These are phyloP conservation scores for Bombus affinis DNA, from an alignment of 1,140 invertebrate species.

Conservation along the genomic window DNA sequence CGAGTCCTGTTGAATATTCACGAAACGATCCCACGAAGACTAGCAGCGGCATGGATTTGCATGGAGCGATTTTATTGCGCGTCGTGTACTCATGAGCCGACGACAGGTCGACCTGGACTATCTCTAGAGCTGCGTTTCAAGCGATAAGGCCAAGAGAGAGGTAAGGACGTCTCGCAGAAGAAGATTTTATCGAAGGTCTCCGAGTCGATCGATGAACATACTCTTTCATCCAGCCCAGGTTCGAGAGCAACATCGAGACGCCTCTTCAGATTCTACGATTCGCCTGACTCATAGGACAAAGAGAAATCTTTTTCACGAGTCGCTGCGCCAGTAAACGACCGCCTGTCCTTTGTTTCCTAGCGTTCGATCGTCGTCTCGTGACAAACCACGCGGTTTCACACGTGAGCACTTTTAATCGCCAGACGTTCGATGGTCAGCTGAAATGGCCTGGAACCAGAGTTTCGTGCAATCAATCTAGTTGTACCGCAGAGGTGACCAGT, in stretches of 20 bases:
- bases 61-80: conserved; percentile 29
- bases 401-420: neutral
- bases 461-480: conserved; percentile 6
- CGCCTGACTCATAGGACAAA: too few relatives aligned
- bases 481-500: neutral
- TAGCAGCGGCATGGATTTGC: neutral
- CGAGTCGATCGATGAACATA: conserved; percentile 4
- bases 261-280: conserved; percentile 1
- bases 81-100: neutral
- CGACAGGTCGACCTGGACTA: neutral
- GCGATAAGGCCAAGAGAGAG: neutral
- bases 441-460: conserved; percentile 4
- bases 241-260: neutral
- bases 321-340: neutral
- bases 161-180: neutral
- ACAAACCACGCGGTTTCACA: neutral
- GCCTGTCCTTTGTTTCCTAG: neutral
- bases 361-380: neutral
- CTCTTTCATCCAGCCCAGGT: neutral
- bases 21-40: conserved; percentile 12
- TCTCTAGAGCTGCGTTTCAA: neutral
- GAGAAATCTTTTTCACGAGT: conserved; percentile 1
- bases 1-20: conserved; percentile 38
- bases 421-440: neutral
- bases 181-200: conserved; percentile 36